Base-by-base conservation (phyloP, 1,140 invertebrate genomes). In the Drosophila orosa region DNA sequence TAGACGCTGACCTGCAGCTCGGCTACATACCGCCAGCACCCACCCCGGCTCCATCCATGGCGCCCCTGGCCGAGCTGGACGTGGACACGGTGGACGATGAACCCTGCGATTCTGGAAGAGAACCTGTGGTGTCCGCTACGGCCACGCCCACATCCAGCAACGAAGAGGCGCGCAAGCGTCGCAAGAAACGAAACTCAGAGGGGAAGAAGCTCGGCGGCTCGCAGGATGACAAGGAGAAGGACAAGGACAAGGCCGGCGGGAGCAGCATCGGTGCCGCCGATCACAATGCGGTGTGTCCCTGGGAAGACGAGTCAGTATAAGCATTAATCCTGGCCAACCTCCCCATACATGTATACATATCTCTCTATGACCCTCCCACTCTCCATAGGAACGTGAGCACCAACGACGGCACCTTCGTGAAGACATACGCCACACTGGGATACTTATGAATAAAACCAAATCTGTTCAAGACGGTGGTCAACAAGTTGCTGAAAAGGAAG, bases 401-500 rank as follows among this genome's bases (percentile, higher is more conserved):
- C 93, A 96, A 95, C 93, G 96, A 97, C 92, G 94, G 95, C 91
- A 95, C 96, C 90, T 97, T 97, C 94, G 96, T 97, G 93, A 97
- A 97, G 94, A 97, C 96, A 89, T 97, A 97, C 92, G 96, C 96
- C 86, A 97, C 96, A 67, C 94, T 97, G 92, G 96, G 96, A 92
- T 97, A 97, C 92, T 95, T 97, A 94, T 97, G 96, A 95, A 91
- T 86, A 86, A 85, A 90, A 42, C 62, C 68, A 35, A 79, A 87
- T 66, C 74, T 81, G 59, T 90, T 90, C 60, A 73, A 87, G 63
- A 68, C 61, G 37, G 59, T 91, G 71, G 72, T 84, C 68, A 81
- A 65, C 58, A 79, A 90, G 72, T 63, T 85, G 61, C 54, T 90
- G 29, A 87, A 74, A 44, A 57, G 74, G 50, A 86, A 84, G 57